Percentiles rank a stretch among this genome's conserved stretches.
Conservation (phyloP, 2,888 invertebrate genomes). For the Linnaemya vulpina region DNA sequence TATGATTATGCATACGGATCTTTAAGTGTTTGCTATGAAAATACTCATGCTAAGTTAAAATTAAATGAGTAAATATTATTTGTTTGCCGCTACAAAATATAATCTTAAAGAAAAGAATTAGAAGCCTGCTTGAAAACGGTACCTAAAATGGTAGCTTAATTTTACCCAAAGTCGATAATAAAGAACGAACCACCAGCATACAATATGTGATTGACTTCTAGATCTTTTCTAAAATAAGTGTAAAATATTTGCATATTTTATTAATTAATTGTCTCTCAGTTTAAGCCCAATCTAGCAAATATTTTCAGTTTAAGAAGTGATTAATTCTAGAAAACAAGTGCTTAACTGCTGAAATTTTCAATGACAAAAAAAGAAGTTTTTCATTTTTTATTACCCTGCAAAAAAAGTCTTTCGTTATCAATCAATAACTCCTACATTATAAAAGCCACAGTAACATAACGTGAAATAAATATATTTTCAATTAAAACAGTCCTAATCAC, state of each 20-base stretch:
- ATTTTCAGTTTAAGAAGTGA: not conserved
- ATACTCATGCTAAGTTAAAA: slow-evolving; percentile 5
- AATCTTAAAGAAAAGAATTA: slow-evolving; percentile 6
- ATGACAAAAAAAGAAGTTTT: no score
- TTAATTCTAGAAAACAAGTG: not conserved
- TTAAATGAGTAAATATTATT: slow-evolving; percentile 36
- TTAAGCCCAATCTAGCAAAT: not conserved
- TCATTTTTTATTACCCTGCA: no score
- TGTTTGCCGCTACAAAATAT: slow-evolving; percentile 12
- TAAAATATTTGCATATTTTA: not conserved
- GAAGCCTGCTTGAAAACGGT: slow-evolving; percentile 7
- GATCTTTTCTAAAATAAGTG: slow-evolving; percentile 16
- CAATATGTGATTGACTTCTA: slow-evolving; percentile 27
- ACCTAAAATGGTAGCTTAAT: slow-evolving; percentile 17
- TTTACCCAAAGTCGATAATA: not conserved
- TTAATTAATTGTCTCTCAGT: not conserved
- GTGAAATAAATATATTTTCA: no score
- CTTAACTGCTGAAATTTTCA: no score
- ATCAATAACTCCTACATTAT: no score
- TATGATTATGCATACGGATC: no score
- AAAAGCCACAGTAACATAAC: no score
- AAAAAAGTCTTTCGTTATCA: no score
- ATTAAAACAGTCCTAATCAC: no score
- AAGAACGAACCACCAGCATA: slow-evolving; percentile 17
- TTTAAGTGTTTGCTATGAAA: slow-evolving; percentile 2